A percentile compares a stretch with the other conserved stretches of the same genome.
phyloP scores from a whole-genome alignment of 2,797 vertebrate species.

The Synaphobranchus kaupii region DNA sequence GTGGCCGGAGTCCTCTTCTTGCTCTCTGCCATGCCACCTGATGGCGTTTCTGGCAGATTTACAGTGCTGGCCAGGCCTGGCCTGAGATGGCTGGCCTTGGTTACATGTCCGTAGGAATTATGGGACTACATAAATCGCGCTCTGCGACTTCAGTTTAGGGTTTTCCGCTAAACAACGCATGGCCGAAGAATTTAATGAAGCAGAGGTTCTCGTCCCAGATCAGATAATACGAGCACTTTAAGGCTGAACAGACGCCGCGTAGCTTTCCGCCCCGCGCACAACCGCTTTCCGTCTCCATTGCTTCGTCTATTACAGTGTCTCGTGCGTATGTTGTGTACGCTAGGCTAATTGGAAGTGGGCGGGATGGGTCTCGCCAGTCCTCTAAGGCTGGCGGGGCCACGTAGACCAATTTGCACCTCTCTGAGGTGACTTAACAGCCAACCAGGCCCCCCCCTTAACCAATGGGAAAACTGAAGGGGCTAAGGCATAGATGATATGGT shows the following conservation, averaged over 20 bases:
- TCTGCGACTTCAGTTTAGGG: neutral
- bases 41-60: conserved; percentile 1
- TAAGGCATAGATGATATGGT: neutral
- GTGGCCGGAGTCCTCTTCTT: conserved; percentile 46
- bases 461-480: neutral
- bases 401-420: neutral
- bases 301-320: neutral
- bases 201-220: neutral
- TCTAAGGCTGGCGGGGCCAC: no score
- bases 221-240: neutral
- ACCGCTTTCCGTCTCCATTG: neutral
- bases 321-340: neutral
- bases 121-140: neutral
- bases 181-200: neutral
- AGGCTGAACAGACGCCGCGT: neutral
- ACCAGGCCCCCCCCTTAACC: neutral
- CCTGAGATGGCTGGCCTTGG: neutral
- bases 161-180: neutral
- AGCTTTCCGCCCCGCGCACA: neutral
- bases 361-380: neutral
- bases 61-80: neutral
- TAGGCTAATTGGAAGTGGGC: neutral
- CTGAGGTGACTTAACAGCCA: neutral
- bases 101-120: neutral
- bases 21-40: conserved; percentile 35